phyloP scores from a whole-genome alignment of 2,113 vertebrate genomes.

The Gorsachius goisagi region DNA sequence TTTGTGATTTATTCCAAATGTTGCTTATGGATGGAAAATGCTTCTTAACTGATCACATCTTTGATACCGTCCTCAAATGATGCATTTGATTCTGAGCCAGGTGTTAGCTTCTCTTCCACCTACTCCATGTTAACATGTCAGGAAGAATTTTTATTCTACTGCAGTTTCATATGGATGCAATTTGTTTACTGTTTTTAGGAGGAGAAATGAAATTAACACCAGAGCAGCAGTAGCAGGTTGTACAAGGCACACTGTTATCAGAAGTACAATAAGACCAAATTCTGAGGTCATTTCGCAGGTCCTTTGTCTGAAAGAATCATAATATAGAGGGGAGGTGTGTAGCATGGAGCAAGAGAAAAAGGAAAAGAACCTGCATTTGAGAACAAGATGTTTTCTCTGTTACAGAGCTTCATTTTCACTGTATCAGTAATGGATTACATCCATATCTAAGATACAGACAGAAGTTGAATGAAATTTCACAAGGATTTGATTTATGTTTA shows the following conservation, averaged over 20 bases:
- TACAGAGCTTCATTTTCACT: not conserved
- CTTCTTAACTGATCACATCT: not conserved
- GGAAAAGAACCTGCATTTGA: not conserved
- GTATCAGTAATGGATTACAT: not conserved
- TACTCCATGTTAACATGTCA: not conserved
- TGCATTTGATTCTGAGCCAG: not conserved
- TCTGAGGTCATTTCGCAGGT: not conserved
- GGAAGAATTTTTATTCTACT: not conserved
- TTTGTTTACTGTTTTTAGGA: not conserved
- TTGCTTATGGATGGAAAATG: not conserved
- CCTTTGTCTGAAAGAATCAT: not conserved
- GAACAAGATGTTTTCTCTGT: not conserved
- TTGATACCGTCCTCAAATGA: not conserved
- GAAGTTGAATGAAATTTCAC: slow-evolving; percentile 17
- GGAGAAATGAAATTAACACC: not conserved
- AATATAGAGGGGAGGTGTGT: not conserved
- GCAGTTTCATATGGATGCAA: not conserved
- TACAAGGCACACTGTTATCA: not conserved
- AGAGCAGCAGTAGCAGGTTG: not conserved
- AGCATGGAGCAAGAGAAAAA: not conserved
- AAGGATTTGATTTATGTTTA: slow-evolving; percentile 31
- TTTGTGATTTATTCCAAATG: not conserved
- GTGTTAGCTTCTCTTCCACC: not conserved
- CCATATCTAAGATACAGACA: not conserved
- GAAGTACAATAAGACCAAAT: not conserved